phyloP scores from a whole-genome alignment of 92 coral and sea anemone species.

The Hydrozoanthus gracilis region DNA sequence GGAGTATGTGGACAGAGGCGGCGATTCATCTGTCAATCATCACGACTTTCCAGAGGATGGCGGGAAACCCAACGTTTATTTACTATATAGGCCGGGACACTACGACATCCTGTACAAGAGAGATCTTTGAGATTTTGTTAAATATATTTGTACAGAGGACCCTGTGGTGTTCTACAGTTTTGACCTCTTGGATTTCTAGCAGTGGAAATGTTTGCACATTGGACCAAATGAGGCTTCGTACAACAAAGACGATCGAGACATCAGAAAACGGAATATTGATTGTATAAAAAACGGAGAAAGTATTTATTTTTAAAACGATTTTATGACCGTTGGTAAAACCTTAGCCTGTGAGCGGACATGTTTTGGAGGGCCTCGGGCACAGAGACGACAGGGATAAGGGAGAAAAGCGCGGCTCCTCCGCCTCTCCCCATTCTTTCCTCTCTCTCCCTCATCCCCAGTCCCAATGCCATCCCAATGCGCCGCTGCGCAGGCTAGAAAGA shows the following conservation, averaged over 20 bases:
- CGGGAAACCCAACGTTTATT: conserved; percentile 69
- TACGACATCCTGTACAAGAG: conserved; percentile 87
- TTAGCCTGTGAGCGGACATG: too few species aligned
- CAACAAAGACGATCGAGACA: not conserved
- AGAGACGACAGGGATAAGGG: too few species aligned
- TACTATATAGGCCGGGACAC: conserved; percentile 96
- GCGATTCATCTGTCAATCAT: conserved; percentile 88
- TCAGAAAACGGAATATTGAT: not conserved
- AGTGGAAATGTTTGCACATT: too few species aligned
- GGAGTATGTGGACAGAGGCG: conserved; percentile 94
- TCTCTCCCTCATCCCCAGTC: too few species aligned
- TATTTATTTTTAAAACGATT: not conserved
- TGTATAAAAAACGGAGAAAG: not conserved
- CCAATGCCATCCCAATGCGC: too few species aligned
- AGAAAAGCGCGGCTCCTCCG: too few species aligned
- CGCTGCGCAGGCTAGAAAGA: too few species aligned
- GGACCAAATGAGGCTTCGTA: not conserved
- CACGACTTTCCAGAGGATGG: conserved; percentile 99
- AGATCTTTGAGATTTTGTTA: conserved; percentile 40
- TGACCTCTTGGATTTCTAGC: not conserved
- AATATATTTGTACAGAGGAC: not conserved
- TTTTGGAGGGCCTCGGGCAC: too few species aligned
- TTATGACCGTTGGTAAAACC: not conserved
- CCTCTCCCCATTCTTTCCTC: too few species aligned
- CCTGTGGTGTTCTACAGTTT: not conserved